Conservation (phyloP, 2,888 invertebrate genomes). For the Isotomurus palustris region DNA sequence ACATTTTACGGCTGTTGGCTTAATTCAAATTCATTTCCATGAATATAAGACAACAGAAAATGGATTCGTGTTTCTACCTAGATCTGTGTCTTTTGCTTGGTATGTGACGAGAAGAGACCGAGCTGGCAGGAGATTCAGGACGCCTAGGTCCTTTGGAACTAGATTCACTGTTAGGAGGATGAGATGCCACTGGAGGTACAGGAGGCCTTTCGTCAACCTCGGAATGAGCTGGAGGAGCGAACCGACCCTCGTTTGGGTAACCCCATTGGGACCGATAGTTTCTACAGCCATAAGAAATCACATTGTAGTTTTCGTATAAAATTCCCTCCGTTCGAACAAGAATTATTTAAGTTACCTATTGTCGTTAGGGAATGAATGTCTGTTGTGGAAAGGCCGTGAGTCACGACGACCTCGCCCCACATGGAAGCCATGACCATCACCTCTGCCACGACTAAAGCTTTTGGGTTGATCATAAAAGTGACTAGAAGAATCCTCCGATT, state of each 20-base stretch:
- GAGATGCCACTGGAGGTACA: slow-evolving; percentile 36
- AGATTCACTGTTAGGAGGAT: slow-evolving; percentile 42
- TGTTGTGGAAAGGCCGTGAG: slow-evolving; percentile 42
- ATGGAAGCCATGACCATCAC: slow-evolving; percentile 46
- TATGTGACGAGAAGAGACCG: slow-evolving; percentile 45
- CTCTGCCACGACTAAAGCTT: slow-evolving; percentile 46
- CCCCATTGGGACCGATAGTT: slow-evolving; percentile 43
- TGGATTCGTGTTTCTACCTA: too few species aligned
- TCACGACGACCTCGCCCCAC: slow-evolving; percentile 41
- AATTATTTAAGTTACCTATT: slow-evolving; percentile 29
- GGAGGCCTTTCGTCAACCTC: slow-evolving; percentile 43
- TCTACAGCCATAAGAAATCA: slow-evolving; percentile 14
- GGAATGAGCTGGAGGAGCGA: slow-evolving; percentile 44
- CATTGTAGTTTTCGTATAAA: not conserved
- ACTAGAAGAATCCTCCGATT: slow-evolving; percentile 47
- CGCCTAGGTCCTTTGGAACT: slow-evolving; percentile 42
- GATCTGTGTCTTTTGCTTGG: slow-evolving; percentile 45
- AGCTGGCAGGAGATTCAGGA: slow-evolving; percentile 45
- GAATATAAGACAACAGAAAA: too few species aligned
- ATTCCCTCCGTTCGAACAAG: not conserved
- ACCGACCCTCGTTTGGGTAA: slow-evolving; percentile 40
- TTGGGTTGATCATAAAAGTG: slow-evolving; percentile 47
- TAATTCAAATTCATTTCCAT: too few species aligned
- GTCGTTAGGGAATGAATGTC: slow-evolving; percentile 43
- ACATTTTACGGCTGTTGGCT: not conserved